Evolutionary conservation across 2,113 vertebrate species (phyloP).

Genomic region (Micromys minutus): DNA sequence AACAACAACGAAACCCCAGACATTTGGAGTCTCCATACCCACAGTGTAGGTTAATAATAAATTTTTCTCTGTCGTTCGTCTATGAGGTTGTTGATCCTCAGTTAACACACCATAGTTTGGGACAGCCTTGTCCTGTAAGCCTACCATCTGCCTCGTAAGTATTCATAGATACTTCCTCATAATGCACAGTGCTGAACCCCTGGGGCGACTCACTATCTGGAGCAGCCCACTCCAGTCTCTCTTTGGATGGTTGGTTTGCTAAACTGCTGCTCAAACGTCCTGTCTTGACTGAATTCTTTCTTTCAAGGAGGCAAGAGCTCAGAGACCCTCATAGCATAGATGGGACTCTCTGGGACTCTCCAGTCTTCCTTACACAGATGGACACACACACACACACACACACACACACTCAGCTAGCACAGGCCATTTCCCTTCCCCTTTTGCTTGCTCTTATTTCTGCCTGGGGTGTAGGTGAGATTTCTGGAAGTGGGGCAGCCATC

Average conservation of each 20-base stretch:
- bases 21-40: neutral
- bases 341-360: neutral
- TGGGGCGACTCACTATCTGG: neutral
- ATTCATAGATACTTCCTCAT: neutral
- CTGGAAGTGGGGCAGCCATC: constrained; percentile 33
- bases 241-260: neutral
- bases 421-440: neutral
- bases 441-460: constrained; percentile 25
- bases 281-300: neutral
- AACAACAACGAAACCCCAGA: neutral
- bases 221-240: neutral
- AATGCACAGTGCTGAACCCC: neutral
- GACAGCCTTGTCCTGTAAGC: neutral
- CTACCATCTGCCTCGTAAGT: neutral
- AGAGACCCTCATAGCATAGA: neutral
- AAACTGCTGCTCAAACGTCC: neutral
- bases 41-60: neutral
- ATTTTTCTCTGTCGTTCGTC: neutral
- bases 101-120: neutral
- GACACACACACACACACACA: too few species aligned
- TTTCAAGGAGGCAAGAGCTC: neutral
- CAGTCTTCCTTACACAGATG: neutral
- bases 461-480: constrained; percentile 37
- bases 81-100: neutral
- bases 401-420: neutral